Evolutionary conservation across 2,797 vertebrate species (phyloP).

Genomic region (Allobates femoralis): DNA sequence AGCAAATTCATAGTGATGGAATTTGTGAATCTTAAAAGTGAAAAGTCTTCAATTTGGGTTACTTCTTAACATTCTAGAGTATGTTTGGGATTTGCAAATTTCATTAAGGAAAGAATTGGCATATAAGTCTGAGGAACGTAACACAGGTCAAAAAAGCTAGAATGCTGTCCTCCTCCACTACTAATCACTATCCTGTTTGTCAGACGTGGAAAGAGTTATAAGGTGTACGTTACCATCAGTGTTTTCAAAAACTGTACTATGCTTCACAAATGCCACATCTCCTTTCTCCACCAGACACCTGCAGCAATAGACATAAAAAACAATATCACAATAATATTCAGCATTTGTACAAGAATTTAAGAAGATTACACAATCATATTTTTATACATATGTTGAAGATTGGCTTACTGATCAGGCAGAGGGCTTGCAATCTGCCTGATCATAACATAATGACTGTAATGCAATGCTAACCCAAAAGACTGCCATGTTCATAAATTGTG

Average conservation of each 20-base stretch:
- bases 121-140: not conserved
- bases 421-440: too few relatives aligned
- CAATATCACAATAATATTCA: not conserved
- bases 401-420: too few relatives aligned
- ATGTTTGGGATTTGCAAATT: not conserved
- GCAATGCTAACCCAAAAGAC: not conserved
- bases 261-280: constrained; percentile 95
- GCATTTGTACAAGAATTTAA: not conserved
- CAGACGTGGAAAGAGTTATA: not conserved
- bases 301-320: constrained; percentile 31
- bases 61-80: not conserved
- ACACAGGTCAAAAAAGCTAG: too few relatives aligned
- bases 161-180: not conserved
- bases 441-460: too few relatives aligned
- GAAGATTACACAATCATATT: not conserved
- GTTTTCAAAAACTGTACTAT: constrained; percentile 89
- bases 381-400: too few relatives aligned
- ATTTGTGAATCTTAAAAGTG: not conserved
- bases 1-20: too few relatives aligned
- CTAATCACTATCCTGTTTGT: not conserved
- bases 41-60: too few relatives aligned
- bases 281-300: constrained; percentile 88
- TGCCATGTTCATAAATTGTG: not conserved
- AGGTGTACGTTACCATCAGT: constrained; percentile 85
- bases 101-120: not conserved